phyloP scores from a whole-genome alignment of 2,113 vertebrate genomes.

The Malurus melanocephalus region DNA sequence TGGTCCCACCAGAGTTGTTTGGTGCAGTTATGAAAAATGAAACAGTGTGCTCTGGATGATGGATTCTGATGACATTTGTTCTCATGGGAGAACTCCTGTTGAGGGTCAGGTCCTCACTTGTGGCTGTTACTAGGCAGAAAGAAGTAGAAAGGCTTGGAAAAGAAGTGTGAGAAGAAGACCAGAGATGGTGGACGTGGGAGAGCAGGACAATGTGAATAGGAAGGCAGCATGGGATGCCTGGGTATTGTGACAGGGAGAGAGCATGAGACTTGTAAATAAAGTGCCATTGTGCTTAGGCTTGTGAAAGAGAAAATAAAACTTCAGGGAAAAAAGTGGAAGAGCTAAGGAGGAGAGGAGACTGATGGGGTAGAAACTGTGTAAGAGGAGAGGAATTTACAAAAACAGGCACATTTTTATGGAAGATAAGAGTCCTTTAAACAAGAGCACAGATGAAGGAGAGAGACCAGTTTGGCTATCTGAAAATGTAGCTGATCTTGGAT shows the following conservation, averaged over 20 bases:
- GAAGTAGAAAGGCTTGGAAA: neutral
- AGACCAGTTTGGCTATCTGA: neutral
- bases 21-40: accelerated
- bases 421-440: neutral
- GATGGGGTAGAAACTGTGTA: accelerated
- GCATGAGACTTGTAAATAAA: neutral
- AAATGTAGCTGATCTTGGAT: neutral
- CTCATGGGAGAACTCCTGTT: neutral
- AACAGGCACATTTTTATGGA: neutral
- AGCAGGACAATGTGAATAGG: neutral
- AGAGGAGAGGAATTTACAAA: neutral
- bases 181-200: neutral
- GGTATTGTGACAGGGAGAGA: neutral
- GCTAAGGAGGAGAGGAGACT: neutral
- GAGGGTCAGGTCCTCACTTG: neutral
- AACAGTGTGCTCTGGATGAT: neutral
- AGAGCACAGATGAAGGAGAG: neutral
- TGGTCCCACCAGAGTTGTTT: neutral
- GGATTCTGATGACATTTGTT: neutral
- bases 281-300: neutral
- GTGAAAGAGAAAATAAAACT: neutral
- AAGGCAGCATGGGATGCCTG: neutral
- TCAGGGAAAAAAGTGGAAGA: neutral
- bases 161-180: neutral
- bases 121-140: neutral